Conservation (phyloP, 35 echinoderm and acorn worm species). For the Anneissia japonica region DNA sequence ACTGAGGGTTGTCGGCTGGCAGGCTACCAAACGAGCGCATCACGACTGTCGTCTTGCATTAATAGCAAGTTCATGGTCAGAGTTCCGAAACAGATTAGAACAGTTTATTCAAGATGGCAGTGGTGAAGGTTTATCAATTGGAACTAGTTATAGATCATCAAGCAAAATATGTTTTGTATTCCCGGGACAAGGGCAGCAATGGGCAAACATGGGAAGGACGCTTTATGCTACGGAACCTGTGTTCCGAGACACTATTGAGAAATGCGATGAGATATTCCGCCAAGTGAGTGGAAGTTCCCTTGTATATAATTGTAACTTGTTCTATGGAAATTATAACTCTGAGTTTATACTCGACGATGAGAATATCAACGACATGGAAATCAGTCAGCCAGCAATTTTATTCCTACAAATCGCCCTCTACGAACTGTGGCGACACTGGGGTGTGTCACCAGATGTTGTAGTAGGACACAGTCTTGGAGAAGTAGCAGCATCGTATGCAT, state of each 20-base stretch:
- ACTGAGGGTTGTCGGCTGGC: slow-evolving; percentile 59
- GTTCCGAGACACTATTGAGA: slow-evolving; percentile 44
- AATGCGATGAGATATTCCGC: slow-evolving; percentile 79
- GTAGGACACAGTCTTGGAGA: slow-evolving; percentile 91
- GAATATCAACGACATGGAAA: slow-evolving; percentile 50
- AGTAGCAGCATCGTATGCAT: slow-evolving; percentile 75
- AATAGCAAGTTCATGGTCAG: slow-evolving; percentile 50
- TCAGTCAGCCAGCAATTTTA: slow-evolving; percentile 72
- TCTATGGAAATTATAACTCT: too few species aligned
- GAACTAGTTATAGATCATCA: too few species aligned
- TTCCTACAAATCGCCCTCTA: slow-evolving; percentile 67
- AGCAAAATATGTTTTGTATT: slow-evolving; percentile 85
- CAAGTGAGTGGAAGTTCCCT: slow-evolving; percentile 82
- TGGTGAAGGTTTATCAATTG: too few species aligned
- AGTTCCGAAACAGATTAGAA: slow-evolving; percentile 47
- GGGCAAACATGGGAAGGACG: slow-evolving; percentile 73
- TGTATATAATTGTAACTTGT: slow-evolving; percentile 20
- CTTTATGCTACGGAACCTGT: slow-evolving; percentile 59
- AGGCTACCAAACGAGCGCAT: slow-evolving; percentile 48
- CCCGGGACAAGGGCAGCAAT: slow-evolving; percentile 92
- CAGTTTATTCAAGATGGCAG: slow-evolving; percentile 43
- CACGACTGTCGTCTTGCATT: slow-evolving; percentile 62
- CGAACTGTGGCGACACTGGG: slow-evolving; percentile 63
- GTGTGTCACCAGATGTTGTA: slow-evolving; percentile 50
- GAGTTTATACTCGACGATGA: too few species aligned